Conservation (phyloP, 2,113 vertebrate genomes). For the Micromys minutus region DNA sequence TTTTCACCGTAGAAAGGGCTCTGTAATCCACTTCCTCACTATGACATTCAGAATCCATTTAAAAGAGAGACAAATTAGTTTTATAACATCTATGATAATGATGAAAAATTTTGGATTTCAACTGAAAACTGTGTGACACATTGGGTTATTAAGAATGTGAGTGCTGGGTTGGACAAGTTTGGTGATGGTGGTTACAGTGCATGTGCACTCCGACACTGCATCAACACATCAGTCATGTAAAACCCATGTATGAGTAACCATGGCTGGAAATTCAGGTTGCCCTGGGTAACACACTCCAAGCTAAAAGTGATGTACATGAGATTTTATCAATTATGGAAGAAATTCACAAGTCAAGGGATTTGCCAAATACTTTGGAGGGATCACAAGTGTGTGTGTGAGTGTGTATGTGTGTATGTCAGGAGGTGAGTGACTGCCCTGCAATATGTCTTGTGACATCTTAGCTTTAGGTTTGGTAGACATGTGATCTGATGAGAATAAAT, state of each 20-base stretch:
- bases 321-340: background rate
- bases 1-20: background rate
- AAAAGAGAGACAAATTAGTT: conserved; percentile 12
- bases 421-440: background rate
- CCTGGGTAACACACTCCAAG: background rate
- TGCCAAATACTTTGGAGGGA: background rate
- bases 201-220: background rate
- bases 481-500: background rate
- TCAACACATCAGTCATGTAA: background rate
- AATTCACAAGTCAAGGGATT: background rate
- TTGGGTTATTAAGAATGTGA: background rate
- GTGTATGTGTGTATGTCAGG: background rate
- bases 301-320: background rate
- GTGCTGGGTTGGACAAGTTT: background rate
- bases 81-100: background rate
- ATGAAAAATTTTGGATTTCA: background rate
- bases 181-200: background rate
- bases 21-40: too few relatives aligned
- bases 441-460: background rate
- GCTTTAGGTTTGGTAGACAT: background rate
- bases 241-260: background rate
- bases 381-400: too few relatives aligned
- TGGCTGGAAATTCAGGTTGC: background rate
- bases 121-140: background rate
- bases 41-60: background rate